Base-by-base conservation (phyloP, 2,113 vertebrate species). In the cat (Felis catus) region DNA sequence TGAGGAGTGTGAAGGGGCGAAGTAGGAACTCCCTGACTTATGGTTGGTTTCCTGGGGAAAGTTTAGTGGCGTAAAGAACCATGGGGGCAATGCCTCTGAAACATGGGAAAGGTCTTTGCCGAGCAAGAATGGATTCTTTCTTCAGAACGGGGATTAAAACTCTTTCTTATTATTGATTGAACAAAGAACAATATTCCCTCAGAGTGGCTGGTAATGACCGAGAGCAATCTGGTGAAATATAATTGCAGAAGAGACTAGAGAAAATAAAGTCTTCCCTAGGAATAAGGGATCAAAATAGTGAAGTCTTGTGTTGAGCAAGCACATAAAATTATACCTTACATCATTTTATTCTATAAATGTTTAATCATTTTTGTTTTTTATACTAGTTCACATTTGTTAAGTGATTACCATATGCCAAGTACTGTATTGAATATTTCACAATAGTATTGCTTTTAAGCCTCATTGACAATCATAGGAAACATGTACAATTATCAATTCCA, bases 21-120 rank as follows among this genome's bases (percentile, higher is more conserved):
- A 51, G 21, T 15, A 23, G 19, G 27, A 48, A 29, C 10, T 91
- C 33, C 5, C 5, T 31, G 19, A 70, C 7, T 58, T 80, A 7
- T 0, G 8, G 19, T 58, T 0, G 14, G 16, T 70, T 95, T 89
- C 19, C 15, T 39, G 13, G 7, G 31, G 6, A 85, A 39, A n/a
- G 12, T 48, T 65, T 73, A n/a, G 4, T 53, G 19, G 7, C 48
- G 2, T 9, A 18, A 76, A 81, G n/a, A n/a, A 15, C 33, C 4
- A 7, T 27, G 14, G 31, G 55, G 33, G 7, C 12, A 76, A 55
- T 53, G 10, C 1, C 5, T 66, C 55, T 63, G 4, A 81, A 63
- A 4, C 14, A 14, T 21, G 4, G 33, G 3, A 90, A 94, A 55
- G 9, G 7, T 76, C 87, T 79, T 89, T 76, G 36, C 9, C 73